Conservation (phyloP, 2,888 invertebrate genomes). For the Blastobasis lacticolella region DNA sequence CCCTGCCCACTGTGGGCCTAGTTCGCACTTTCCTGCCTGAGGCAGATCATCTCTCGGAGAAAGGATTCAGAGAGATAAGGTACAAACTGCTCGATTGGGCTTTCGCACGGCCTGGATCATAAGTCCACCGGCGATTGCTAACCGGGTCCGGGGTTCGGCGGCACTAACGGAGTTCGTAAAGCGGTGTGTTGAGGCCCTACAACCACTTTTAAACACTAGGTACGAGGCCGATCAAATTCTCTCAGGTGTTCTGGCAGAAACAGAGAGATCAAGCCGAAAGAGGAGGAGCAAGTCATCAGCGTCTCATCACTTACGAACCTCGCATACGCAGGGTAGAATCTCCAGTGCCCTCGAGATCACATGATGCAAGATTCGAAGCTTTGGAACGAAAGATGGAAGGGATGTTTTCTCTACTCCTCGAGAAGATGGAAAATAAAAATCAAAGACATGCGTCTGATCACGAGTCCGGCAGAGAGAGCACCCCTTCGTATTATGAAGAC, state of each 20-base stretch:
- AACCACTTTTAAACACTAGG: too few relatives aligned
- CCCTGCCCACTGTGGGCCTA: slow-evolving; percentile 10
- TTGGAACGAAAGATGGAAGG: slow-evolving; percentile 1
- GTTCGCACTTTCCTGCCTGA: slow-evolving; percentile 10
- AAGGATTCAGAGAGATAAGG: too few relatives aligned
- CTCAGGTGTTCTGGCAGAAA: slow-evolving; percentile 4
- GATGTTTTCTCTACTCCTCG: neutral
- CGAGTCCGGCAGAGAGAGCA: neutral
- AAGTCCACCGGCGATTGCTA: too few relatives aligned
- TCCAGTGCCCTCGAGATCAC: neutral
- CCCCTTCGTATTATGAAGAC: neutral
- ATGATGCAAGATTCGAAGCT: neutral
- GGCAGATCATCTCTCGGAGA: slow-evolving; percentile 8
- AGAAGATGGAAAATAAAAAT: neutral
- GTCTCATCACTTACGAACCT: neutral
- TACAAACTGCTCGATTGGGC: too few relatives aligned
- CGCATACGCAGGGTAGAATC: neutral
- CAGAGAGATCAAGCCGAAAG: slow-evolving; percentile 3
- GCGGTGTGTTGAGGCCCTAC: too few relatives aligned
- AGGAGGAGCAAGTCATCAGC: slow-evolving; percentile 1
- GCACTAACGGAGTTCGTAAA: too few relatives aligned
- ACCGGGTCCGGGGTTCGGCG: too few relatives aligned
- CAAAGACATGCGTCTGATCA: neutral
- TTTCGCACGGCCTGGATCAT: too few relatives aligned
- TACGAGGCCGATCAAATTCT: too few relatives aligned